Evolutionary conservation across 2,888 invertebrate genomes (phyloP), one percentile per base, ranked within the genome.

Genomic region (Tyria jacobaeae): DNA sequence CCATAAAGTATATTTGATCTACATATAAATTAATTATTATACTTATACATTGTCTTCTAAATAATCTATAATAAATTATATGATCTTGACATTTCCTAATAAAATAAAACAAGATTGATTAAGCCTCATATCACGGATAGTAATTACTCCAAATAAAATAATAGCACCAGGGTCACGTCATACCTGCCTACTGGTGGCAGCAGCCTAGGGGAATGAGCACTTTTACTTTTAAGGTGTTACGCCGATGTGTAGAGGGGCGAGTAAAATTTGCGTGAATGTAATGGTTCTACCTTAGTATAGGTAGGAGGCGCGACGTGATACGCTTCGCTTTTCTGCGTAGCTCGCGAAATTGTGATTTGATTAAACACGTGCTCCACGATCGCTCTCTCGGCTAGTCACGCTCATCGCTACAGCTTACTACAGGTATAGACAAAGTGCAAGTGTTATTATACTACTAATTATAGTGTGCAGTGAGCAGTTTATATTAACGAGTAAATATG

Each of bases 191-290:
- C 74, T 55, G 62, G 53, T 51, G 52, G 52, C 63, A 62, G 82
- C 82, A 88, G 86, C 90, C 90, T 89, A 83, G 85, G 84, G 90
- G 92, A 91, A 85, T 78, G 79, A 86, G 85, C 87, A 92, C 92
- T 92, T 92, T 92, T 92, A 92, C 92, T 92, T 92, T 89, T 84
- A 82, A 84, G 84, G 80, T 84, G 78, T 78, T 78, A 69, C 57
- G 52, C 10, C 76, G 73, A 75, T 79, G 82, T 76, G 86, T 86
- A 86, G 89, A 71, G 88, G 89, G 88, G 88, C 82, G 83, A 80
- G 80, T 83, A 77, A 80, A 79, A 82, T 83, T 76, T 73, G 76
- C 71, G 79, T 73, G 78, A 71, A 78, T 81, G 72, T 78, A 73
- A 70, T 73, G 75, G 73, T 69, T 81, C 73, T 70, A 67, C 68